Conservation (phyloP, 2,113 vertebrate genomes). For the Dryoscopus gambensis region DNA sequence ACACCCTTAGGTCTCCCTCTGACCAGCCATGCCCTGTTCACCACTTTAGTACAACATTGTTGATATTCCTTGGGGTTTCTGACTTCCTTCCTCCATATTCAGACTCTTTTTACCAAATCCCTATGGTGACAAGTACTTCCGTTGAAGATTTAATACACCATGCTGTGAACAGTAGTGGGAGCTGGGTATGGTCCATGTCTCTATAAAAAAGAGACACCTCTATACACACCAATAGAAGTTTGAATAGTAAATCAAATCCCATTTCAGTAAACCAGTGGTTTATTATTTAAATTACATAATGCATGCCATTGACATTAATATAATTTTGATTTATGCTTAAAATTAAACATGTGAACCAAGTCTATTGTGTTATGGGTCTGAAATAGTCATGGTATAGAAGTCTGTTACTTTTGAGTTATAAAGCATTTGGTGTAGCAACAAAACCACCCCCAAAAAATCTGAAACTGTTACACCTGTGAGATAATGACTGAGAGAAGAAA, state of each 20-base stretch:
- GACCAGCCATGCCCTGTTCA: too few species aligned
- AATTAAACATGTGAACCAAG: fast-evolving
- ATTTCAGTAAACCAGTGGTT: not conserved
- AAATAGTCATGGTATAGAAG: not conserved
- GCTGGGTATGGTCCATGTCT: not conserved
- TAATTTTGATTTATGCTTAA: not conserved
- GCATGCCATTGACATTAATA: not conserved
- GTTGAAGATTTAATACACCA: not conserved
- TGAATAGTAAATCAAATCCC: not conserved
- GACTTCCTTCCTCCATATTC: not conserved
- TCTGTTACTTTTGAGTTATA: not conserved
- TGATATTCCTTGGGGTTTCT: not conserved
- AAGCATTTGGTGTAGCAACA: not conserved
- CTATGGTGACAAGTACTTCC: not conserved
- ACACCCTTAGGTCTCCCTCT: not conserved
- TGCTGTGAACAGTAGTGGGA: not conserved
- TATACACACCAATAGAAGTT: not conserved
- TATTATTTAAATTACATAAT: not conserved
- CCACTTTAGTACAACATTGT: not conserved
- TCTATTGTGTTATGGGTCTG: not conserved
- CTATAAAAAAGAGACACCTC: not conserved
- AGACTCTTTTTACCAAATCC: not conserved
- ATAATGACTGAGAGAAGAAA: not conserved
- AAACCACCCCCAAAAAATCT: not conserved
- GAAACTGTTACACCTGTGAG: not conserved